Percentiles rank a stretch among this genome's conserved stretches.
These are phyloP conservation scores for Plebejus argus DNA, from an alignment of 2,888 invertebrate genomes.

Conservation along the genomic window DNA sequence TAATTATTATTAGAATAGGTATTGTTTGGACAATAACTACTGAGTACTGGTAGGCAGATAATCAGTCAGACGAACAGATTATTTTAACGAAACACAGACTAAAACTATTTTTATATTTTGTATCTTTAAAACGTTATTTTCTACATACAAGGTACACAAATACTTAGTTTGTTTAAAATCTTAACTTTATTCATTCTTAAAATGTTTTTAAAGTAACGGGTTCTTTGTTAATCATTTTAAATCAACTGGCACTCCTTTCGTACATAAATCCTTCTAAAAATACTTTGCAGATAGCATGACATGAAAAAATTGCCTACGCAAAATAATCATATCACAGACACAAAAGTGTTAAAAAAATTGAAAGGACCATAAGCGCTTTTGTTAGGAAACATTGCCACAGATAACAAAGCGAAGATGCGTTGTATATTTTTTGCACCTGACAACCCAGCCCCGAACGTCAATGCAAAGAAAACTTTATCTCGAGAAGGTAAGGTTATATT, in stretches of 20 bases:
- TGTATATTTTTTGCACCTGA: conserved; percentile 37
- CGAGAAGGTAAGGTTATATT: background rate
- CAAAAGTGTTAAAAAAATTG: conserved; percentile 22
- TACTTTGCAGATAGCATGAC: conserved; percentile 9
- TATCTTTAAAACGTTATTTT: no score
- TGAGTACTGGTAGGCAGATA: background rate
- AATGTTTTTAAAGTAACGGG: background rate
- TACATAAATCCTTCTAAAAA: conserved; percentile 13
- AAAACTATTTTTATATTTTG: no score
- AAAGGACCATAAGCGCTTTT: conserved; percentile 33
- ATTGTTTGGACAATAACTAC: background rate
- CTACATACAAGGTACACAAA: background rate
- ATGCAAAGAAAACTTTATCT: background rate
- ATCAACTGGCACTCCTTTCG: conserved; percentile 3
- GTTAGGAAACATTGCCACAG: conserved; percentile 41
- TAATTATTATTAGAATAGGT: background rate
- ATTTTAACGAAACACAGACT: no score
- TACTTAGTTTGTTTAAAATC: background rate
- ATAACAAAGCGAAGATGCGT: conserved; percentile 42
- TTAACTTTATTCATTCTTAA: background rate
- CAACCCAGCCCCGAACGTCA: background rate
- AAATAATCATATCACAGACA: conserved; percentile 16
- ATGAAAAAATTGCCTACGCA: conserved; percentile 12
- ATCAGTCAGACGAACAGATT: background rate
- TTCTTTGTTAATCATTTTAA: background rate